These are phyloP conservation scores for Thyatira batis DNA, from an alignment of 2,888 invertebrate genomes.

Conservation along the genomic window DNA sequence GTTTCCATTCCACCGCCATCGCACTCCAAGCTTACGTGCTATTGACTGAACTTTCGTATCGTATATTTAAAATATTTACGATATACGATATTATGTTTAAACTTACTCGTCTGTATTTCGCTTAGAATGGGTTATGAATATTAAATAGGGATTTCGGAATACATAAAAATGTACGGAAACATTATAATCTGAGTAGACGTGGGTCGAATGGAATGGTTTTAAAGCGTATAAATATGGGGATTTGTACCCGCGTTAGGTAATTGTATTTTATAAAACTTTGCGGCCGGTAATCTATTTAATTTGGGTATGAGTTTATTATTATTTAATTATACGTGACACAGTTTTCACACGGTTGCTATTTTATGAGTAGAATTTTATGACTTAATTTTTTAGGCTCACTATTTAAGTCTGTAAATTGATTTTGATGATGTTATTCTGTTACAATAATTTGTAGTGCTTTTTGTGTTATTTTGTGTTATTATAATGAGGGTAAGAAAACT, in stretches of 20 bases:
- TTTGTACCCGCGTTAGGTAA: neutral
- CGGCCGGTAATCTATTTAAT: too few species aligned
- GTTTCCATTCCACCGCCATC: neutral
- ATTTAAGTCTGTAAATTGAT: too few species aligned
- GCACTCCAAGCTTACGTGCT: constrained; percentile 15
- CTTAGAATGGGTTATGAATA: constrained; percentile 19
- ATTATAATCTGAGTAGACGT: neutral
- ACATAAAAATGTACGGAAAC: neutral
- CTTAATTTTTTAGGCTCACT: too few species aligned
- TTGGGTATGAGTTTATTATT: too few species aligned
- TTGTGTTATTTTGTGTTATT: too few species aligned
- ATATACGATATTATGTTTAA: constrained; percentile 32
- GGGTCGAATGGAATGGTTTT: neutral
- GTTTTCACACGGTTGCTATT: too few species aligned
- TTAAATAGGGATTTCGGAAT: constrained; percentile 15
- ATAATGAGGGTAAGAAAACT: too few species aligned
- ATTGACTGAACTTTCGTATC: constrained; percentile 35
- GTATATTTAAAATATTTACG: constrained; percentile 44
- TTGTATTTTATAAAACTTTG: neutral
- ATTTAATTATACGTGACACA: too few species aligned
- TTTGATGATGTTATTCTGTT: too few species aligned
- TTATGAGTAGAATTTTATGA: too few species aligned
- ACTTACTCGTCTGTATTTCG: constrained; percentile 25
- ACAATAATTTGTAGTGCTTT: too few species aligned
- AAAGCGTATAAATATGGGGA: neutral